phyloP scores from a whole-genome alignment of 2,888 invertebrate genomes.

The Mimumesa dahlbomi region DNA sequence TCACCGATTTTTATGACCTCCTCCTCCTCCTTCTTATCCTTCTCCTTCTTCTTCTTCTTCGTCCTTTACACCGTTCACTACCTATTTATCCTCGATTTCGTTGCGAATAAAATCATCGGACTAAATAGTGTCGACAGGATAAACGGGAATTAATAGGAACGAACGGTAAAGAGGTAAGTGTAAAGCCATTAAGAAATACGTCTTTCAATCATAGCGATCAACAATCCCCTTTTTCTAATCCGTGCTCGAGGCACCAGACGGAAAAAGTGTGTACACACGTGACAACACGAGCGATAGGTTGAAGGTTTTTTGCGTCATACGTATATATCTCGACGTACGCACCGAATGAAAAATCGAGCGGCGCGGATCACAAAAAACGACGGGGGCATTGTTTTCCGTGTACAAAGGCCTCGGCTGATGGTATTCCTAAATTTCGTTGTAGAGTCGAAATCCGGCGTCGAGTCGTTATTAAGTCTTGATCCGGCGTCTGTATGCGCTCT shows the following conservation, averaged over 20 bases:
- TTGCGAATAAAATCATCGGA: too few relatives aligned
- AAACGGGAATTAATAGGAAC: too few relatives aligned
- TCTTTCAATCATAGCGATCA: too few relatives aligned
- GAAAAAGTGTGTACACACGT: too few relatives aligned
- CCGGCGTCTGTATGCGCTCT: constrained; percentile 61
- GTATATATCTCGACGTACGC: too few relatives aligned
- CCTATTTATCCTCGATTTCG: constrained; percentile 13
- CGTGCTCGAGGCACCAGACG: too few relatives aligned
- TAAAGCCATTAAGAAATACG: too few relatives aligned
- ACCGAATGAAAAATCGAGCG: constrained; percentile 29
- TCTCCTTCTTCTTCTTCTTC: constrained; percentile 12
- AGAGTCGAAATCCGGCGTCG: constrained; percentile 53
- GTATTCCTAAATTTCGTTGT: constrained; percentile 59
- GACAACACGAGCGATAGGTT: too few relatives aligned
- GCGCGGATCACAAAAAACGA: constrained; percentile 31
- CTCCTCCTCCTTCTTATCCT: constrained; percentile 24
- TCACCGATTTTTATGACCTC: constrained; percentile 72
- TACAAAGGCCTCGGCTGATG: constrained; percentile 43
- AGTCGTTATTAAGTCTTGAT: constrained; percentile 76
- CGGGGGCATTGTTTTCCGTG: constrained; percentile 41
- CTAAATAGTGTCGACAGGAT: too few relatives aligned
- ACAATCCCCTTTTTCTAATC: too few relatives aligned
- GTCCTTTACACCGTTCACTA: neutral
- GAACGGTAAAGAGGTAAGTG: too few relatives aligned
- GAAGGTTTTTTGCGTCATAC: too few relatives aligned